These are phyloP conservation scores for Amphilophus citrinellus DNA, from an alignment of 2,113 vertebrate species.

Conservation along the genomic window DNA sequence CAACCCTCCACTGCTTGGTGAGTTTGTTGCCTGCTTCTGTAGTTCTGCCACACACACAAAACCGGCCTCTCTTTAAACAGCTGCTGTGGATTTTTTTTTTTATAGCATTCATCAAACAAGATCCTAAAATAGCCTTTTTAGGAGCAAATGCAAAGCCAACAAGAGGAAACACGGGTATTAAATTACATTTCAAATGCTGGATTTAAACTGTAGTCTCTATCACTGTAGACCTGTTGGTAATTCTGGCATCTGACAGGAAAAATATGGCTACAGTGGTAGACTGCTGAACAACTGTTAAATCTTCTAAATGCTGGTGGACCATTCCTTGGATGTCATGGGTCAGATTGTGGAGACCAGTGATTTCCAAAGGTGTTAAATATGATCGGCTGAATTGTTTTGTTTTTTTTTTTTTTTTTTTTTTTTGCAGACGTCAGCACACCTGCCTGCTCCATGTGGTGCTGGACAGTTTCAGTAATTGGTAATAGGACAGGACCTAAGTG, in stretches of 20 bases:
- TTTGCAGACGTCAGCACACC: not conserved
- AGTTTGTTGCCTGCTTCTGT: slow-evolving; percentile 66
- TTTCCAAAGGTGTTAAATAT: not conserved
- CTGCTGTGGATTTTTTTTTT: not conserved
- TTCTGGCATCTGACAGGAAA: not conserved
- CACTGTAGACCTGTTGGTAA: not conserved
- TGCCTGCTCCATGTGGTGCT: too few species aligned
- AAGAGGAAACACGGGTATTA: not conserved
- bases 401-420: not conserved
- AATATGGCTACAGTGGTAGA: not conserved
- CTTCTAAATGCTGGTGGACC: not conserved
- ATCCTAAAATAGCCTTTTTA: not conserved
- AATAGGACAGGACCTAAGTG: too few species aligned
- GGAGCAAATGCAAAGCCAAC: not conserved
- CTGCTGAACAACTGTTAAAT: not conserved
- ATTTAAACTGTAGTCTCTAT: not conserved
- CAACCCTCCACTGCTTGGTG: slow-evolving; percentile 87
- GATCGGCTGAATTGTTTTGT: not conserved
- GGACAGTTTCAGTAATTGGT: too few species aligned
- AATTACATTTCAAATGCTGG: not conserved
- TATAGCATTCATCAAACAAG: not conserved
- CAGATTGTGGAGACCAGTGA: not conserved
- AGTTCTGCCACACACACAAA: not conserved
- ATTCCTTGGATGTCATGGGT: not conserved
- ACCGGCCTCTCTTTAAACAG: not conserved